phyloP scores from a whole-genome alignment of 2,888 invertebrate species.

The Lagria hirta region DNA sequence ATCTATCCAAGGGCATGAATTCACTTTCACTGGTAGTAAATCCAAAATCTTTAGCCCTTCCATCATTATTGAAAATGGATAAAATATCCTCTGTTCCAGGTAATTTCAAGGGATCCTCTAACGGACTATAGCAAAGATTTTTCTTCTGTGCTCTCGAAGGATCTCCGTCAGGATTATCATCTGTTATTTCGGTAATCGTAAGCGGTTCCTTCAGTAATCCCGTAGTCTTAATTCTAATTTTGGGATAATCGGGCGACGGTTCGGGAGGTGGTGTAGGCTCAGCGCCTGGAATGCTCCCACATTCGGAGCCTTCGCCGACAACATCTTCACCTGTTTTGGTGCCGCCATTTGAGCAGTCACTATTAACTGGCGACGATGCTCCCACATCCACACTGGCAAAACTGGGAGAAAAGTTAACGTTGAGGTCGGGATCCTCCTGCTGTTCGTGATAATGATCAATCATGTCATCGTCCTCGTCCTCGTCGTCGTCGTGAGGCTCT shows the following conservation, averaged over 20 bases:
- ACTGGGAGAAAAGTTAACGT: slow-evolving; percentile 43
- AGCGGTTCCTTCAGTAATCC: slow-evolving; percentile 44
- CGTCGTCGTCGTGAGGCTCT: slow-evolving; percentile 13
- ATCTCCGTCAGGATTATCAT: slow-evolving; percentile 47
- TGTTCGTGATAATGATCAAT: slow-evolving; percentile 10
- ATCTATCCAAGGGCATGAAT: slow-evolving; percentile 50
- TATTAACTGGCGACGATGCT: slow-evolving; percentile 15
- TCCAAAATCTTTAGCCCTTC: slow-evolving; percentile 50
- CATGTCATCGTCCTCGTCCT: slow-evolving; percentile 16
- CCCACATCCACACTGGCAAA: slow-evolving; percentile 34
- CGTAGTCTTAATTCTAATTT: slow-evolving; percentile 51
- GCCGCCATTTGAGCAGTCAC: slow-evolving; percentile 21
- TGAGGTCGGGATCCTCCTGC: slow-evolving; percentile 19
- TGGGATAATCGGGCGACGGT: slow-evolving; percentile 49
- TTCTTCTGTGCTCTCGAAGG: slow-evolving; percentile 12
- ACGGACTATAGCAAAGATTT: slow-evolving; percentile 11
- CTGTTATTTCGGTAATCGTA: slow-evolving; percentile 51
- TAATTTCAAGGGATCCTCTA: slow-evolving; percentile 50
- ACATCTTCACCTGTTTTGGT: slow-evolving; percentile 24
- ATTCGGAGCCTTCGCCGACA: slow-evolving; percentile 29
- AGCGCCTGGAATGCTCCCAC: slow-evolving; percentile 47
- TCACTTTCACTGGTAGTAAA: slow-evolving; percentile 52
- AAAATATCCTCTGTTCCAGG: slow-evolving; percentile 47
- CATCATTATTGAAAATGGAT: slow-evolving; percentile 47
- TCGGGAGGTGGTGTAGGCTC: slow-evolving; percentile 49